Conservation (phyloP, 2,113 vertebrate genomes). For the Ciconia boyciana region DNA sequence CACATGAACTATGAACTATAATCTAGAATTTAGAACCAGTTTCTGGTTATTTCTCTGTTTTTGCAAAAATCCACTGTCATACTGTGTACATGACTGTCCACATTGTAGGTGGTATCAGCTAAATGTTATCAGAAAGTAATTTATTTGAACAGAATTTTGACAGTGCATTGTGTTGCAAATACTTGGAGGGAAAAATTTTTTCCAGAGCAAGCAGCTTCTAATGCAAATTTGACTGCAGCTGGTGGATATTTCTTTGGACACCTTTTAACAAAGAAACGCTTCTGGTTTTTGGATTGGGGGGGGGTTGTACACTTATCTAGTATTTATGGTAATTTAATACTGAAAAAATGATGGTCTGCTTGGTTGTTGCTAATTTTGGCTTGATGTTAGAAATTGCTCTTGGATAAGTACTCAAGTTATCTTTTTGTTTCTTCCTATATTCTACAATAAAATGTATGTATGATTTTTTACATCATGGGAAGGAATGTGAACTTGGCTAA, state of each 20-base stretch:
- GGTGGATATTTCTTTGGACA: conserved; percentile 34
- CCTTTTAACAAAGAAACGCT: conserved; percentile 37
- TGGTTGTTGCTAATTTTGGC: conserved; percentile 61
- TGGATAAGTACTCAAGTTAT: conserved; percentile 58
- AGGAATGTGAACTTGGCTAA: conserved; percentile 57
- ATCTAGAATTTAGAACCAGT: background rate
- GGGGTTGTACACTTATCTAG: background rate
- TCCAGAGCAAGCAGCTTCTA: conserved; percentile 32
- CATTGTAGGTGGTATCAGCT: conserved; percentile 55
- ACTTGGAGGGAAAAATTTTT: background rate
- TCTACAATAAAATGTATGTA: conserved; percentile 65
- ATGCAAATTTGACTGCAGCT: conserved; percentile 16
- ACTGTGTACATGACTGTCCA: conserved; percentile 50
- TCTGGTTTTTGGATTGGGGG: background rate
- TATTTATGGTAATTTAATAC: conserved; percentile 39
- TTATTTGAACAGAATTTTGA: conserved; percentile 22
- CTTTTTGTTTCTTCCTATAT: conserved; percentile 55
- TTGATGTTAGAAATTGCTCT: conserved; percentile 62
- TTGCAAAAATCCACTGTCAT: conserved; percentile 32
- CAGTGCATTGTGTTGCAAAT: conserved; percentile 5
- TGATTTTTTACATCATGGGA: conserved; percentile 65
- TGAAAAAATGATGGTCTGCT: conserved; percentile 44
- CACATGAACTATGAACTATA: conserved; percentile 71
- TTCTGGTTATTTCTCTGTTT: conserved; percentile 4
- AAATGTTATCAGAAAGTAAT: conserved; percentile 44